Evolutionary conservation across 2,797 vertebrate species (phyloP).

Genomic region (Dryobates pubescens): DNA sequence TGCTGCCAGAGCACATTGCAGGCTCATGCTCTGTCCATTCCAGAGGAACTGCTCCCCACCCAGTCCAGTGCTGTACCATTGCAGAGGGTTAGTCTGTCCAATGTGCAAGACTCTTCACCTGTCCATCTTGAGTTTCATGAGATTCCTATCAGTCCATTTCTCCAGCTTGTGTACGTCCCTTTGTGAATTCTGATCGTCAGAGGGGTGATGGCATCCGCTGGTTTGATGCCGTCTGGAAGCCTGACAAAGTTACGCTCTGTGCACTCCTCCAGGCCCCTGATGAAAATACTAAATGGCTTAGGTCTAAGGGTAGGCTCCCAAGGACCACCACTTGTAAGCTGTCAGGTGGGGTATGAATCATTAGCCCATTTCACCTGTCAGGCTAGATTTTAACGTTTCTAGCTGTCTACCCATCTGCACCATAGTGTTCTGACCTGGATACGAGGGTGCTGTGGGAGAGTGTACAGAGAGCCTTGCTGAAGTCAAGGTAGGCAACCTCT

Average conservation of each 20-base stretch:
- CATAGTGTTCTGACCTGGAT: background rate
- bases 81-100: background rate
- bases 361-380: background rate
- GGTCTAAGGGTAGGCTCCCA: background rate
- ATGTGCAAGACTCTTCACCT: background rate
- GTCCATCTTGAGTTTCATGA: background rate
- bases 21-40: background rate
- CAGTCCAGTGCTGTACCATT: background rate
- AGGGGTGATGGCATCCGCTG: background rate
- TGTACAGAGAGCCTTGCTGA: background rate
- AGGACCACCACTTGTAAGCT: background rate
- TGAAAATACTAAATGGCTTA: rapidly evolving
- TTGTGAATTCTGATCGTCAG: background rate
- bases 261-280: background rate
- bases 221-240: background rate
- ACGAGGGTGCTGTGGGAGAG: background rate
- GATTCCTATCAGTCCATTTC: background rate
- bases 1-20: background rate
- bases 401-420: background rate
- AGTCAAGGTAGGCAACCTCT: background rate
- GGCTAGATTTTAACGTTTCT: background rate
- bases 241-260: background rate
- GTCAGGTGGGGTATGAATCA: rapidly evolving
- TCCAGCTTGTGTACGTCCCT: background rate
- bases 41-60: background rate